Conservation (phyloP, 2,113 vertebrate genomes). For the Percina caprodes region DNA sequence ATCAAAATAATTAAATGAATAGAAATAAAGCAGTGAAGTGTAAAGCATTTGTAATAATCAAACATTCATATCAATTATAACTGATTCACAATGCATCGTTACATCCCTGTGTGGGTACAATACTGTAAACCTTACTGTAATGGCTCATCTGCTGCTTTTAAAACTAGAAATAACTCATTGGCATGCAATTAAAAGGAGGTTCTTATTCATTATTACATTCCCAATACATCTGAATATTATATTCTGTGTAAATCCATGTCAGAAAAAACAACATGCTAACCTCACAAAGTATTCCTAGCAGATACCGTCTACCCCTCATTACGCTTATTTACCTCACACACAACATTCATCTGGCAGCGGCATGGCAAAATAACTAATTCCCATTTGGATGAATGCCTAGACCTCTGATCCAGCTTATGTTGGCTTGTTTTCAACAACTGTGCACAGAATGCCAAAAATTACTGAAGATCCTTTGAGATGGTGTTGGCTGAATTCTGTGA, state of each 20-base stretch:
- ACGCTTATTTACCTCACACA: conserved; percentile 7
- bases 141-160: not conserved
- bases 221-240: not conserved
- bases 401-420: conserved; percentile 3
- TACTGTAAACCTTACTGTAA: not conserved
- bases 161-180: not conserved
- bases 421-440: not conserved
- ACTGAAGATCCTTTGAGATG: not conserved
- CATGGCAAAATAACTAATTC: conserved; percentile 2
- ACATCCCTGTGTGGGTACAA: not conserved
- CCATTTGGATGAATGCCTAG: conserved; percentile 23
- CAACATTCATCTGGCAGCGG: conserved; percentile 25
- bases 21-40: too few species aligned
- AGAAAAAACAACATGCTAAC: not conserved
- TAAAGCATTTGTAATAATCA: too few species aligned
- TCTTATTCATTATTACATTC: not conserved
- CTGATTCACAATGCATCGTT: too few species aligned
- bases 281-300: conserved; percentile 14
- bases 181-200: not conserved
- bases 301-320: conserved; percentile 1
- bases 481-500: conserved; percentile 18
- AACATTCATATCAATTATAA: too few species aligned
- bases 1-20: too few species aligned
- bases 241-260: too few species aligned
- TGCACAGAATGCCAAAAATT: not conserved